These are phyloP conservation scores for Drosophila persimilis DNA, from an alignment of 1,140 invertebrate species.

Conservation along the genomic window DNA sequence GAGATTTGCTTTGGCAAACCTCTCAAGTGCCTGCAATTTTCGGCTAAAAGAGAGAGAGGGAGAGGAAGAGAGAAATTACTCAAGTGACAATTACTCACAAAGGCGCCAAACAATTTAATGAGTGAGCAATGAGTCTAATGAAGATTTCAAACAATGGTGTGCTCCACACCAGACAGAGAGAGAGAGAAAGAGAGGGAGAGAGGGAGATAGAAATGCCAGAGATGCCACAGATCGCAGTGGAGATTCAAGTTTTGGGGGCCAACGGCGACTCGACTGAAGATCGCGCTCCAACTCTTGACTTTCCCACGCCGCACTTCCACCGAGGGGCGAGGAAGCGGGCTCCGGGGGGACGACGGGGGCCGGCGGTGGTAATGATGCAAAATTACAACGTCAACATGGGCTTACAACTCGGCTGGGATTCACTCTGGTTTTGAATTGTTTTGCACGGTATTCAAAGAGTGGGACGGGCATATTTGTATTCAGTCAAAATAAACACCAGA, in stretches of 20 bases:
- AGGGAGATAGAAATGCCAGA: neutral
- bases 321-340: neutral
- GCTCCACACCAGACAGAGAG: neutral
- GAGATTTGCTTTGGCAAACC: constrained; percentile 20
- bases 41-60: neutral
- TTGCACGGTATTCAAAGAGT: too few relatives aligned
- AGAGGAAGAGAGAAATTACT: neutral
- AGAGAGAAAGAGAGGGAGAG: too few relatives aligned
- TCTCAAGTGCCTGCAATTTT: constrained; percentile 27
- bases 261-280: too few relatives aligned
- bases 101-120: constrained; percentile 12
- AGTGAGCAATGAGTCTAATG: constrained; percentile 30
- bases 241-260: constrained; percentile 18
- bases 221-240: neutral
- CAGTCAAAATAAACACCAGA: too few relatives aligned
- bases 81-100: constrained; percentile 55
- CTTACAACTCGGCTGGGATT: constrained; percentile 25
- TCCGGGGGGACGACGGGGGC: neutral
- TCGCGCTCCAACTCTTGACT: constrained; percentile 17
- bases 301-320: constrained; percentile 43
- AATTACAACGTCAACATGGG: constrained; percentile 71
- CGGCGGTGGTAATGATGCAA: constrained; percentile 54
- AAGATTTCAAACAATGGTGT: constrained; percentile 46
- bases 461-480: too few relatives aligned
- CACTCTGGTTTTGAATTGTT: too few relatives aligned